Conservation (phyloP, 1,140 invertebrate genomes). For the Pygmarrhopalites habei region DNA sequence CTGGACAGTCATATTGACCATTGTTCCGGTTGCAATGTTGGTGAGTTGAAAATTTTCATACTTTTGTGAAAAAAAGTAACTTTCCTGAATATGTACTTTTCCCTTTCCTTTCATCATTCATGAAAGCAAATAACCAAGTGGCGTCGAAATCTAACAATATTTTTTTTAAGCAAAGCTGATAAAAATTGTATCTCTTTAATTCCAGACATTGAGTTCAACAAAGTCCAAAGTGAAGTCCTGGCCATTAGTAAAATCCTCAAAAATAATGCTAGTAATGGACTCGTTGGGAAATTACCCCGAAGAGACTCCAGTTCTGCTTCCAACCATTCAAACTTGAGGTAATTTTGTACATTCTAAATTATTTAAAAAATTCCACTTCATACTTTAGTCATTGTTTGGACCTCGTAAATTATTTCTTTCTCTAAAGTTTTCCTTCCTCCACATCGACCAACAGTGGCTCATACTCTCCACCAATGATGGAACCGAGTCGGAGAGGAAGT, state of each 20-base stretch:
- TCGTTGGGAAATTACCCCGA: background rate
- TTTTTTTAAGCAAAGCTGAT: too few relatives aligned
- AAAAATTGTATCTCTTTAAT: too few relatives aligned
- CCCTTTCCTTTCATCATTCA: too few relatives aligned
- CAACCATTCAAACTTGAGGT: slow-evolving; percentile 8
- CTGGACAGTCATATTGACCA: slow-evolving; percentile 32
- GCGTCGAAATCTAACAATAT: too few relatives aligned
- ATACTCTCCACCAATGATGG: slow-evolving; percentile 1
- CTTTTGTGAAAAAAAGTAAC: too few relatives aligned
- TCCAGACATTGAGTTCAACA: slow-evolving; percentile 32
- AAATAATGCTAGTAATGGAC: background rate
- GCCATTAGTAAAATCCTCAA: slow-evolving; percentile 25
- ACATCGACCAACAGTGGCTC: slow-evolving; percentile 9
- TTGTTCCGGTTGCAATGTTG: slow-evolving; percentile 38
- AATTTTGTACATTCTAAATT: too few relatives aligned
- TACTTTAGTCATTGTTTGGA: too few relatives aligned
- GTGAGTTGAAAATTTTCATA: too few relatives aligned
- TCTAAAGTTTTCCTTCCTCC: slow-evolving; percentile 11
- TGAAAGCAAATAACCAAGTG: too few relatives aligned
- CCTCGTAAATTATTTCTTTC: too few relatives aligned
- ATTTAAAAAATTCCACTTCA: too few relatives aligned
- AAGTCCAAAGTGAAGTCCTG: slow-evolving; percentile 28
- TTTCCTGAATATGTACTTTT: too few relatives aligned
- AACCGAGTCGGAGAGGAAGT: slow-evolving; percentile 6
- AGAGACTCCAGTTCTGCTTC: slow-evolving; percentile 17